Evolutionary conservation across 2,113 vertebrate genomes (phyloP), one percentile per base, ranked within the genome.

Genomic region (Clarias gariepinus): DNA sequence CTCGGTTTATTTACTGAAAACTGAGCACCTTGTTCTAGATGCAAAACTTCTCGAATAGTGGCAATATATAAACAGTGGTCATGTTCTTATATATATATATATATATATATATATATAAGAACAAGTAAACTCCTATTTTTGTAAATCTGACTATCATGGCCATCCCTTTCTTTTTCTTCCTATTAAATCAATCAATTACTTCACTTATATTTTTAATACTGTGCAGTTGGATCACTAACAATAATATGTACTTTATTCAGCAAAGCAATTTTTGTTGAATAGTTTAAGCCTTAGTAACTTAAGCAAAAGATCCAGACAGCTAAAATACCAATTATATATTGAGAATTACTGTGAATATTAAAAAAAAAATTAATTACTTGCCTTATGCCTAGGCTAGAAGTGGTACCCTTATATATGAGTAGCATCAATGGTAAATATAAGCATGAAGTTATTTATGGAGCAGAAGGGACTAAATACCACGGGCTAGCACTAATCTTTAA

Each of bases 31-130:
- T 96, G 90, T 94, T 93, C 94, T 94, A 94, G 94, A 95, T 92
- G 80, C 90, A 93, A 94, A 94, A 94, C 94, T 89, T 92, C 90
- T 92, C 91, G 92, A 95, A 94, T 96, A 92, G 95, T 95, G 97
- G 96, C 96, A 96, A 95, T 92, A 93, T 96, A 96, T 98, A 98
- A 96, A 97, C 96, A 96, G 97, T 95, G 92, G 79, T 96, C 95
- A 96, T 92, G 90, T 92, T 88, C 86, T 89, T 87, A 91, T 92
- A 91, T 16, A 41, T 73, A 41, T 73, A 96, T 98, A 97, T 91
- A 95, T 91, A 93, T 96, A 47, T 1, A 5, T 21, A 41, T 21
- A 36, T 71, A 36, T 71, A 96, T 98, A n/a, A n/a, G n/a, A n/a
- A n/a, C n/a, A n/a, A 98, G 78, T 81, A 90, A 91, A 90, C 85